These are phyloP conservation scores for Diaphora mendica DNA, from an alignment of 2,888 invertebrate species.

Conservation along the genomic window DNA sequence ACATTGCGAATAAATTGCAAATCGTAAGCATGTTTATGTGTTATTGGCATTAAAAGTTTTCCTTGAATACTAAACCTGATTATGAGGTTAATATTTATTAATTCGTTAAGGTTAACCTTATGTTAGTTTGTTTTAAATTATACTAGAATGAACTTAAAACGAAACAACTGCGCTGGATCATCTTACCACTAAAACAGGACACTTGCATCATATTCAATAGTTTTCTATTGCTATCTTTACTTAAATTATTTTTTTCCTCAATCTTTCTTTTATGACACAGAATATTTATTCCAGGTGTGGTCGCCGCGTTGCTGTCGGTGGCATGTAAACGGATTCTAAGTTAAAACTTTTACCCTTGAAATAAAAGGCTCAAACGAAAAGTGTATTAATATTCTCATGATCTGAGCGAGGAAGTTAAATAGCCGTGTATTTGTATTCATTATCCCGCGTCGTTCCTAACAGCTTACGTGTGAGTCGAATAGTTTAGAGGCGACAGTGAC, in stretches of 20 bases:
- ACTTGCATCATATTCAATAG: neutral
- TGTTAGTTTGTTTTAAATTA: neutral
- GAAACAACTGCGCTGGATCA: neutral
- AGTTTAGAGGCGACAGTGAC: conserved; percentile 53
- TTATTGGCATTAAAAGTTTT: neutral
- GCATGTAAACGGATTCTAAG: conserved; percentile 55
- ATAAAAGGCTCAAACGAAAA: conserved; percentile 66
- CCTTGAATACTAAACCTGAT: neutral
- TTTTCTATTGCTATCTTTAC: neutral
- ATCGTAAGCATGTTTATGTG: conserved; percentile 10
- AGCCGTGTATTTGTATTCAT: conserved; percentile 82
- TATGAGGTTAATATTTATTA: conserved; percentile 2
- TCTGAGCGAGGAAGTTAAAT: conserved; percentile 79
- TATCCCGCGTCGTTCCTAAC: conserved; percentile 68
- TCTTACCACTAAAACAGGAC: neutral
- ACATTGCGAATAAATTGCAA: conserved; percentile 24
- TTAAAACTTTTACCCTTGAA: conserved; percentile 68
- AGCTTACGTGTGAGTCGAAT: conserved; percentile 77
- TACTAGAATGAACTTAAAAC: neutral
- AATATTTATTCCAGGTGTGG: conserved; percentile 3
- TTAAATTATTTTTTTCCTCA: neutral
- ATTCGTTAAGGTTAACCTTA: neutral
- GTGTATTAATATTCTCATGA: conserved; percentile 74
- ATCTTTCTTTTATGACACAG: neutral
- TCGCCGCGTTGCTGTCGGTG: conserved; percentile 12